Conservation (phyloP, 2,888 invertebrate species). For the Linnaemya tessellans region DNA sequence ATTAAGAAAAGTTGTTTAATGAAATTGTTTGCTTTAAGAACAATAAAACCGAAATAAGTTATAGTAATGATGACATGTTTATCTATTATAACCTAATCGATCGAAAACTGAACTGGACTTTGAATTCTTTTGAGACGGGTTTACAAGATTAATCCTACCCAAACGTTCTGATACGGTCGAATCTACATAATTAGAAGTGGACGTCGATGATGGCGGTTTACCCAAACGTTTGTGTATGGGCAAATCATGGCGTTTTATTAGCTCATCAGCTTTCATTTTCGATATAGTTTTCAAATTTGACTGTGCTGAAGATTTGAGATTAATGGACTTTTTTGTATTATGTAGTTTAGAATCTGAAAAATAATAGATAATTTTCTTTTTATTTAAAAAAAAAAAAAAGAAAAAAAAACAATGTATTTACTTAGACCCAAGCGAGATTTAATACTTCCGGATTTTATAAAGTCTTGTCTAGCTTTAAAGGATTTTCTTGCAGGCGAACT, state of each 20-base stretch:
- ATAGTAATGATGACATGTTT: constrained; percentile 28
- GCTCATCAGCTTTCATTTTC: constrained; percentile 82
- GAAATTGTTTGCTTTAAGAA: not conserved
- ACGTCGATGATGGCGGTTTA: constrained; percentile 4
- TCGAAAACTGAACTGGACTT: constrained; percentile 78
- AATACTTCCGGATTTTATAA: constrained; percentile 71
- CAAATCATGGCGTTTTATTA: constrained; percentile 76
- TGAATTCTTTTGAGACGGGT: constrained; percentile 55
- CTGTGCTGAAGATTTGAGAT: constrained; percentile 78
- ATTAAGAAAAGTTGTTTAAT: constrained; percentile 31
- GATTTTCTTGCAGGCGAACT: constrained; percentile 57
- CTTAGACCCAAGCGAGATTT: constrained; percentile 78
- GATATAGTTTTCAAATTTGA: constrained; percentile 76
- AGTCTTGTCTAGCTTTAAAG: constrained; percentile 61
- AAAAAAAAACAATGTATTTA: constrained; percentile 34
- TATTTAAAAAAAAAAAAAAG: not conserved
- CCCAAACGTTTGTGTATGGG: constrained; percentile 81
- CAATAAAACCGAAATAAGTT: not conserved
- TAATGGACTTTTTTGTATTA: constrained; percentile 79
- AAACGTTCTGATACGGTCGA: constrained; percentile 76
- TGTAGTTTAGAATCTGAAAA: constrained; percentile 78
- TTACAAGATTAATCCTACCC: constrained; percentile 74
- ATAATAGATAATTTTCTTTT: not conserved
- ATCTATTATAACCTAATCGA: constrained; percentile 80
- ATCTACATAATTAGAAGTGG: constrained; percentile 52